These are phyloP conservation scores for Tapirus terrestris DNA, from an alignment of 2,113 vertebrate genomes.

Conservation along the genomic window DNA sequence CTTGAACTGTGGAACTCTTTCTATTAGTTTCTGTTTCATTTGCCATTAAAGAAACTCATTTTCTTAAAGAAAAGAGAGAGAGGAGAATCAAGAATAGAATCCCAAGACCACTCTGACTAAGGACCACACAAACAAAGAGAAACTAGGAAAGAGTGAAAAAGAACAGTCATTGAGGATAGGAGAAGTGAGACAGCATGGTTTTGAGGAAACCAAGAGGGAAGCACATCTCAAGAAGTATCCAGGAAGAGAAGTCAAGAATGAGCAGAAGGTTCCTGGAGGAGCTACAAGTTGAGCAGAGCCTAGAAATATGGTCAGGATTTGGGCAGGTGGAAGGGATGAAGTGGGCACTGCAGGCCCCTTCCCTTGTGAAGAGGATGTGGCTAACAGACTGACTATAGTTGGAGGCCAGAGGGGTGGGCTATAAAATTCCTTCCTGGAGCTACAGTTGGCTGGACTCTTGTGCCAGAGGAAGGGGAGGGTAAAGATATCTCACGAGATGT, in stretches of 20 bases:
- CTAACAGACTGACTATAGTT: not conserved
- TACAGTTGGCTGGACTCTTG: not conserved
- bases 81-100: not conserved
- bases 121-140: not conserved
- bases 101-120: not conserved
- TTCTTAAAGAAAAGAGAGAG: not conserved
- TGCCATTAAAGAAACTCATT: not conserved
- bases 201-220: not conserved
- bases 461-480: not conserved
- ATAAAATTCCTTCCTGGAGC: not conserved
- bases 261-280: not conserved
- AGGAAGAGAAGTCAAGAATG: not conserved
- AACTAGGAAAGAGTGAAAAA: not conserved
- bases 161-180: not conserved
- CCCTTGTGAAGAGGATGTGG: not conserved
- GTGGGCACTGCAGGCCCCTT: not conserved
- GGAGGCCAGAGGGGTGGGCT: not conserved
- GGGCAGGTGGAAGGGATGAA: not conserved
- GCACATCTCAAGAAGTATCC: not conserved
- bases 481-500: not conserved
- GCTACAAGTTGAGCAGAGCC: not conserved
- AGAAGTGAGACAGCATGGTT: not conserved
- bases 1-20: not conserved
- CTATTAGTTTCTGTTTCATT: constrained; percentile 28
- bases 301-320: not conserved